Evolutionary conservation across 2,113 vertebrate species (phyloP), one percentile per base, ranked within the genome.

Genomic region (Pedetes capensis): DNA sequence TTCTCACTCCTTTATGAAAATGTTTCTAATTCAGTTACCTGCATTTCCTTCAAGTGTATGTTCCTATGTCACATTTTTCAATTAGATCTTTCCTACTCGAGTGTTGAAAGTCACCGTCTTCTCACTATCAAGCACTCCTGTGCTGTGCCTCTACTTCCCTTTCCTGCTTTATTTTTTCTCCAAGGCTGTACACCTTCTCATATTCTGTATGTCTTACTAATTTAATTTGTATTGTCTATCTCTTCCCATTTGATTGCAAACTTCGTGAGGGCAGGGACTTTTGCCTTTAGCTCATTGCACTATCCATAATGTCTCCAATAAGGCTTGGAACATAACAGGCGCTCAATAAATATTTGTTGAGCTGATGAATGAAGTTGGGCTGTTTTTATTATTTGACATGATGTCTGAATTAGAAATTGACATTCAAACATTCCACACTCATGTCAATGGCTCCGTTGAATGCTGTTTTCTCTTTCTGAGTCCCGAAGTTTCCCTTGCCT

Each of bases 341-440:
- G 17, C 68, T 86, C 57, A 25, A 63, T 75, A 97, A 95, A 97
- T 95, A 96, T 95, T 97, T 96, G 76, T 86, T 90, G 51, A 86
- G 69, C 13, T 34, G 61, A 64, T 87, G 39, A 95, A 81, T 93
- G 87, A 95, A 94, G 82, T 95, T 63, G 92, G 68, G n/a, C 71
- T 39, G 95, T 82, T 95, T 96, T 91, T 78, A 39, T 74, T 92
- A 61, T 86, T 97, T 95, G 96, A 95, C 95, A 89, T 91, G 79
- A 97, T 78, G 92, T 96, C 74, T 86, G 64, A 95, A 82, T 96
- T 96, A 81, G 82, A 82, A 97, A 76, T 96, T 42, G 83, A 86
- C 81, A 85, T 55, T 92, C 49, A 95, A 78, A 94, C 20, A 91
- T 95, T 96, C 72, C 63, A 34, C 74, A 80, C 16, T 42, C 51